Evolutionary conservation across 2,113 vertebrate species (phyloP), one percentile per base, ranked within the genome.

Genomic region (Pterocles gutturalis): DNA sequence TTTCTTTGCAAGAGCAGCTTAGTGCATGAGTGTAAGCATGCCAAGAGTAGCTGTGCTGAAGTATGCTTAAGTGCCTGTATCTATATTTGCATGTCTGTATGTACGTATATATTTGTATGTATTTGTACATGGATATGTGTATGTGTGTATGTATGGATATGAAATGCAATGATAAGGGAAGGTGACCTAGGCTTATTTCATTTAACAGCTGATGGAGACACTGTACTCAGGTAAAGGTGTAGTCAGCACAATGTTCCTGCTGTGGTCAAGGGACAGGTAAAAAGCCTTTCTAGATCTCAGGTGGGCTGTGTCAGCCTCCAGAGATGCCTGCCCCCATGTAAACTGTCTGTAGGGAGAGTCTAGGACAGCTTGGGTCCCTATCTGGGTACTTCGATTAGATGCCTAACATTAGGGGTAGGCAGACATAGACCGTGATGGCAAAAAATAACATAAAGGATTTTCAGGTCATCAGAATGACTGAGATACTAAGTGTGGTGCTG

Each of bases 391-490:
- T 34, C 19, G 11, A 11, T 81, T 55, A 69, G 54, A 55, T 62
- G 17, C 13, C 5, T 53, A 7, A 21, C 3, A 2, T 46, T 22
- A 71, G 7, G 31, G 17, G 20, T 9, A 77, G 26, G 51, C 0
- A 5, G 13, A 17, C 16, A 2, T 43, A 54, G 69, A 36, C 26
- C 5, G 3, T 0, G 0, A 36, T 4, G 2, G 5, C 24, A 72
- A 79, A 67, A 81, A 66, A 19, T 41, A 31, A n/a, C 17, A 5
- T 53, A 17, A 65, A 67, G 57, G n/a, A 31, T 79, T 83, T 86
- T 83, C 65, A 76, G 49, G 17, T 11, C 0, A 1, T 51, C 33
- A 51, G 19, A 48, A 48, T 79, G 46, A 25, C 51, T 54, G 45
- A 61, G 33, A 33, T 26, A 8, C 7, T 25, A 17, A 58, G 26